These are phyloP conservation scores for Antennarius maculatus DNA, from an alignment of 2,797 vertebrate genomes.

Conservation along the genomic window DNA sequence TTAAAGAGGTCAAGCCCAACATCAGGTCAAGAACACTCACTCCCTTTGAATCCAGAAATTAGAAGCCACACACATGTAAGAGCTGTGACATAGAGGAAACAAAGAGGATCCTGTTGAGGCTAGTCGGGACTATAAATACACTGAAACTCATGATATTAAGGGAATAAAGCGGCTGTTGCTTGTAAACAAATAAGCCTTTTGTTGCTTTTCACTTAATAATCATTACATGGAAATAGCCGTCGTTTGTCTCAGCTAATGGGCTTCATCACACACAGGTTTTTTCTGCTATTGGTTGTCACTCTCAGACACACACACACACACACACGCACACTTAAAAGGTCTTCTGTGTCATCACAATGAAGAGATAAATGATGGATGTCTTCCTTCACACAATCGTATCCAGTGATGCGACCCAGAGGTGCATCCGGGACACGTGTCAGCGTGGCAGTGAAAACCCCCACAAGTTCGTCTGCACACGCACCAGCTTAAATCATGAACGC, in stretches of 20 bases:
- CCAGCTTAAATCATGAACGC: not conserved
- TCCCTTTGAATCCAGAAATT: slow-evolving; percentile 62
- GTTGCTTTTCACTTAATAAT: slow-evolving; percentile 36
- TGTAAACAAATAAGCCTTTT: slow-evolving; percentile 52
- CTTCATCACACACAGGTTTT: slow-evolving; percentile 23
- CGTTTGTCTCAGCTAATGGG: slow-evolving; percentile 20
- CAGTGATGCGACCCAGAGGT: not conserved
- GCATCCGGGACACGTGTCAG: not conserved
- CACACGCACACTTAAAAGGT: not conserved
- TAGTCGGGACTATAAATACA: slow-evolving; percentile 48
- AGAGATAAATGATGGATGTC: not conserved
- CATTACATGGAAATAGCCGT: slow-evolving; percentile 29
- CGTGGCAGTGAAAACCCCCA: not conserved
- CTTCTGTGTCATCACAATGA: not conserved
- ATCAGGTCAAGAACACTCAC: slow-evolving; percentile 39
- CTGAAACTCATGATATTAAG: slow-evolving; percentile 61
- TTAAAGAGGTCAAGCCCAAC: slow-evolving; percentile 45
- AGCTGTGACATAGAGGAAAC: slow-evolving; percentile 40
- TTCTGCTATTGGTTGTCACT: not conserved
- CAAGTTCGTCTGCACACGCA: not conserved
- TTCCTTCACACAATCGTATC: not conserved
- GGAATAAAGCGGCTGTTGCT: slow-evolving; percentile 30
- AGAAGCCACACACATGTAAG: slow-evolving; percentile 50
- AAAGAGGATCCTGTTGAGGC: slow-evolving; percentile 58
- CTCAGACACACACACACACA: not conserved